phyloP scores from a whole-genome alignment of 2,797 vertebrate species.

The Buceros bicornis region DNA sequence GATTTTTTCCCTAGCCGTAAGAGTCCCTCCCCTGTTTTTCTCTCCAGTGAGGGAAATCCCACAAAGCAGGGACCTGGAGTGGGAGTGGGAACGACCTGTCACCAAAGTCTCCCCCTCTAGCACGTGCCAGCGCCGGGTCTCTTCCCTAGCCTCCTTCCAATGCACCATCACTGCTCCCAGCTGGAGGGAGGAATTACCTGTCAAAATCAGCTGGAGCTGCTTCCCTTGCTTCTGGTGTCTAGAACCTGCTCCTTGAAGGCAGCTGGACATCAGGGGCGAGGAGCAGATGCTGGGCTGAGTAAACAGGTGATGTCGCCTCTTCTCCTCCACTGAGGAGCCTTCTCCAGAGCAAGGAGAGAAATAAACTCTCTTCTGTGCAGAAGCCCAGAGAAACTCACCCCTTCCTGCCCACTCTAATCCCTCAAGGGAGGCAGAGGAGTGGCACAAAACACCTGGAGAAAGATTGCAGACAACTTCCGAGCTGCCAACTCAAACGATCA shows the following conservation, averaged over 20 bases:
- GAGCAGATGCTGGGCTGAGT: background rate
- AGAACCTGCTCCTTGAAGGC: slow-evolving; percentile 47
- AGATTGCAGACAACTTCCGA: background rate
- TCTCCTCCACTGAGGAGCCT: background rate
- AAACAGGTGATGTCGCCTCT: background rate
- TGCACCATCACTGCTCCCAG: background rate
- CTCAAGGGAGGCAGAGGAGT: background rate
- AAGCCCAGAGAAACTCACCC: background rate
- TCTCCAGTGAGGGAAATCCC: background rate
- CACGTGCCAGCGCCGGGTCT: background rate
- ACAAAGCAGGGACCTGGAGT: background rate
- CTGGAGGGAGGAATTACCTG: slow-evolving; percentile 46
- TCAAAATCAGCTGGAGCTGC: slow-evolving; percentile 55
- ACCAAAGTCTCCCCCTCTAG: background rate
- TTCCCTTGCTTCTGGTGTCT: slow-evolving; percentile 41
- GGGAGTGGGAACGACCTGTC: background rate
- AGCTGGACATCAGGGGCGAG: slow-evolving; percentile 40
- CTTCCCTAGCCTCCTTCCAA: background rate
- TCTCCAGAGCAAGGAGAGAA: background rate
- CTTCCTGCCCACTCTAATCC: slow-evolving; percentile 7
- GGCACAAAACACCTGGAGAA: slow-evolving; percentile 27
- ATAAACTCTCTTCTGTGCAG: background rate
- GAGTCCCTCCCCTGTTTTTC: background rate
- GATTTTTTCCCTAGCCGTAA: slow-evolving; percentile 44
- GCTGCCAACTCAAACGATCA: slow-evolving; percentile 33